These are phyloP conservation scores for Pocillopora meandrina DNA, from an alignment of 92 coral and sea anemone genomes.

Conservation along the genomic window DNA sequence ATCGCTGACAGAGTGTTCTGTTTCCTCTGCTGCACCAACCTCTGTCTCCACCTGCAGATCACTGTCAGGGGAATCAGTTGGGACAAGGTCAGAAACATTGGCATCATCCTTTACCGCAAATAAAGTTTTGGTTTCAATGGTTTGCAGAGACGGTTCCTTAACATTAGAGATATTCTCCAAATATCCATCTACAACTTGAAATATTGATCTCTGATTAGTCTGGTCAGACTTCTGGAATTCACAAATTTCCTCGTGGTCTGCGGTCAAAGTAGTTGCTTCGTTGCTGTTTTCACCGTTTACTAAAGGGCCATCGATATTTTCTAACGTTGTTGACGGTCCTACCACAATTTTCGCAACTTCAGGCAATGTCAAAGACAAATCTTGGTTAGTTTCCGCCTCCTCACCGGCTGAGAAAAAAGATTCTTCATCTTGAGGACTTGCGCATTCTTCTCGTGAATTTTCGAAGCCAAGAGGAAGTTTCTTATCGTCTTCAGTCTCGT, in stretches of 20 bases:
- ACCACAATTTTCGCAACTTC: not conserved
- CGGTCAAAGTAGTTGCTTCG: not conserved
- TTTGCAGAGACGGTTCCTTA: not conserved
- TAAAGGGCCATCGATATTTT: not conserved
- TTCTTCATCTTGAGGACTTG: constrained; percentile 38
- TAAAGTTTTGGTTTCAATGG: not conserved
- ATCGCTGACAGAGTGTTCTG: not conserved
- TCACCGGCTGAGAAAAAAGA: constrained; percentile 44
- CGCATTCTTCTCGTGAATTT: constrained; percentile 10
- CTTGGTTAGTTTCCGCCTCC: constrained; percentile 33
- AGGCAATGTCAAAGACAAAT: not conserved
- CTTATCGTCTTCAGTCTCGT: constrained; percentile 12
- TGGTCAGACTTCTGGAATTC: not conserved
- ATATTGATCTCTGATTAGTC: not conserved
- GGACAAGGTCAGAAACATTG: not conserved
- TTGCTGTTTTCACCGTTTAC: constrained; percentile 6
- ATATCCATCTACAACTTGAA: not conserved
- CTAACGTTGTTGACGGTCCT: not conserved
- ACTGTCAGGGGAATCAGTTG: not conserved
- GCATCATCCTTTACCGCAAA: not conserved
- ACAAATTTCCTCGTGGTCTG: constrained; percentile 3
- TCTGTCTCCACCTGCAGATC: constrained; percentile 2
- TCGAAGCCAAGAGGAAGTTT: not conserved
- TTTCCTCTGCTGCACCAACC: constrained; percentile 22
- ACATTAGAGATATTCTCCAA: not conserved